These are phyloP conservation scores for Deroptyus accipitrinus DNA, from an alignment of 2,113 vertebrate genomes.

Conservation along the genomic window DNA sequence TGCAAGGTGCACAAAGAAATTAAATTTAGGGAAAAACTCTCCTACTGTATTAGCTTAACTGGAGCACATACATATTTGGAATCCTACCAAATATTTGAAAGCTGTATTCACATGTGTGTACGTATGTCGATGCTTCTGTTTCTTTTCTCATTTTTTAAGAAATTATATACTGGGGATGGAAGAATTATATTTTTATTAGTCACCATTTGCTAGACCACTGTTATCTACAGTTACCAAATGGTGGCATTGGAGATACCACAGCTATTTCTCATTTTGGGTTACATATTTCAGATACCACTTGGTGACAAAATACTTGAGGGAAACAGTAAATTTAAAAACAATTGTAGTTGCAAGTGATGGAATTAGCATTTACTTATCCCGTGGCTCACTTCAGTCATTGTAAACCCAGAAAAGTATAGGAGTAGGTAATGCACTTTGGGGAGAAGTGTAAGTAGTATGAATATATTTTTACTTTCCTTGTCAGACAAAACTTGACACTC, in stretches of 20 bases:
- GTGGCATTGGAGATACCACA: neutral
- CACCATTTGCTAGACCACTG: neutral
- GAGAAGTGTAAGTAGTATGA: neutral
- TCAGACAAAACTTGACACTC: neutral
- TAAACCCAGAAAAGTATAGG: neutral
- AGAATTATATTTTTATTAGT: neutral
- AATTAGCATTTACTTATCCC: neutral
- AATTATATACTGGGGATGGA: neutral
- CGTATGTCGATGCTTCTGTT: neutral
- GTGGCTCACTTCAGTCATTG: neutral
- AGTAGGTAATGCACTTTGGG: neutral
- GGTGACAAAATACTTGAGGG: neutral
- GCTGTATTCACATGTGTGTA: neutral
- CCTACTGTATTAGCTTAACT: neutral
- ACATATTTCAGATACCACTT: conserved; percentile 12
- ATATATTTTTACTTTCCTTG: neutral
- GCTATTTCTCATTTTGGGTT: conserved; percentile 43
- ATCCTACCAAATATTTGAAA: neutral
- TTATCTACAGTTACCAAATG: conserved; percentile 1
- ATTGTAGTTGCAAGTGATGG: neutral
- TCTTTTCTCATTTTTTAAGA: neutral
- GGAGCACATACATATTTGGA: neutral
- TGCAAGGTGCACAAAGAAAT: neutral
- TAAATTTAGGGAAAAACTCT: neutral
- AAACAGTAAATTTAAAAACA: neutral